Evolutionary conservation across 2,113 vertebrate species (phyloP), one percentile per base, ranked within the genome.

Genomic region (Himantopus leucocephalus): DNA sequence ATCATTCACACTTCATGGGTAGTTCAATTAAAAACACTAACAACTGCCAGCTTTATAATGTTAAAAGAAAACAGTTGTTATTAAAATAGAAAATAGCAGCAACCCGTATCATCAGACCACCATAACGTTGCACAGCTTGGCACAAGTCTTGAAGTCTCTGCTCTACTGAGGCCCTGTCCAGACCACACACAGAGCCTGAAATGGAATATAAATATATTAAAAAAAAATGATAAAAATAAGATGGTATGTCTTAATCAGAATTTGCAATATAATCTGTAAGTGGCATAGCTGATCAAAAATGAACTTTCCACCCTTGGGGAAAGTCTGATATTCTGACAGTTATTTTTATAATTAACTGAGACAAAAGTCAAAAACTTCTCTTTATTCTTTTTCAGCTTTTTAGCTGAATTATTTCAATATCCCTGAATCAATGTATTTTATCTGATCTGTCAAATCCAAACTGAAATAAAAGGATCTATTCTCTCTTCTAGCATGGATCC

Each of bases 181-280:
- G 98, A 98, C 98, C 98, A 98, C 98, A 98, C 97, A 97, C 97
- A 97, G 29, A 97, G 97, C 32, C 93, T 96, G 88, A 98, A 97
- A 97, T 95, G 96, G 74, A 97, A 62, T 73, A 90, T 88, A 91
- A 94, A 96, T 96, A 93, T 74, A 1, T 62, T 89, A 94, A 93
- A 55, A 23, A 58, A 72, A 88, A 83, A 91, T 71, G 37, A 97
- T 48, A 50, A 96, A 97, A 97, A 95, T 85, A 97, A 95, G 43
- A 94, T 72, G 47, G n/a, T 68, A 73, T 94, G 88, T 96, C 96
- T 96, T 97, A 97, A 96, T 95, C 72, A 21, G 89, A 75, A 91
- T 97, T 93, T 92, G 62, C 75, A 70, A 85, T 64, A 88, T 81
- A 93, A 91, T 91, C 76, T 68, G 12, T 63, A 87, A 85, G n/a